A percentile compares a stretch with the other conserved stretches of the same genome.
Conservation (phyloP, 2,888 invertebrate species). For the Cosmia pyralina region DNA sequence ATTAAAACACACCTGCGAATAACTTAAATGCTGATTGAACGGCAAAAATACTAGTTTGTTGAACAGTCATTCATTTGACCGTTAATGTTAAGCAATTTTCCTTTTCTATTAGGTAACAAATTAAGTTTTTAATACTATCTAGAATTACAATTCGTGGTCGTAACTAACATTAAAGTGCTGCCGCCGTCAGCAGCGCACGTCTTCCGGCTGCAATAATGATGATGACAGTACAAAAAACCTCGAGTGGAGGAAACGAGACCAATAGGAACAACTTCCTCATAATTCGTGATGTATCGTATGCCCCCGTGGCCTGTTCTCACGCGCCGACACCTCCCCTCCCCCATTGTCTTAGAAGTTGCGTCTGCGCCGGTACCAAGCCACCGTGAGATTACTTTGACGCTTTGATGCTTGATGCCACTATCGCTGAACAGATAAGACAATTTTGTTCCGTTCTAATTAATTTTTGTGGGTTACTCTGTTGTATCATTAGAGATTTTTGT, state of each 20-base stretch:
- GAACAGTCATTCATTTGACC: slow-evolving; percentile 25
- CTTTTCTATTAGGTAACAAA: slow-evolving; percentile 24
- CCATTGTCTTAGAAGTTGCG: slow-evolving; percentile 68
- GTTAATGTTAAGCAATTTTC: slow-evolving; percentile 11
- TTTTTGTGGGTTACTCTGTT: slow-evolving; percentile 62
- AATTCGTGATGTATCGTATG: slow-evolving; percentile 69
- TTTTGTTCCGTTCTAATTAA: slow-evolving; percentile 70
- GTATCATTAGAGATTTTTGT: slow-evolving; percentile 55
- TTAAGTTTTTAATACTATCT: slow-evolving; percentile 7
- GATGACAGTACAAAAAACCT: slow-evolving; percentile 44
- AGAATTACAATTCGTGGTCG: slow-evolving; percentile 13
- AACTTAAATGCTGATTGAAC: slow-evolving; percentile 13
- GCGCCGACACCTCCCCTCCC: slow-evolving; percentile 54
- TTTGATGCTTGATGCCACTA: slow-evolving; percentile 65
- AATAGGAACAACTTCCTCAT: slow-evolving; percentile 67
- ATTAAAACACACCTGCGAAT: slow-evolving; percentile 52
- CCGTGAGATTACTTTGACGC: slow-evolving; percentile 68
- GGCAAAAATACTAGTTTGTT: slow-evolving; percentile 18
- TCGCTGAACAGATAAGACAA: slow-evolving; percentile 63
- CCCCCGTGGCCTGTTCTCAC: slow-evolving; percentile 78
- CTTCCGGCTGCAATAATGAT: slow-evolving; percentile 48
- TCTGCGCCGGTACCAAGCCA: slow-evolving; percentile 53
- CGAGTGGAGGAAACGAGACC: slow-evolving; percentile 51
- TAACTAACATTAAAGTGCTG: slow-evolving; percentile 1
- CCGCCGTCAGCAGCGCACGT: not conserved